These are phyloP conservation scores for Zosterops hypoxanthus DNA, from an alignment of 2,113 vertebrate genomes.

Conservation along the genomic window DNA sequence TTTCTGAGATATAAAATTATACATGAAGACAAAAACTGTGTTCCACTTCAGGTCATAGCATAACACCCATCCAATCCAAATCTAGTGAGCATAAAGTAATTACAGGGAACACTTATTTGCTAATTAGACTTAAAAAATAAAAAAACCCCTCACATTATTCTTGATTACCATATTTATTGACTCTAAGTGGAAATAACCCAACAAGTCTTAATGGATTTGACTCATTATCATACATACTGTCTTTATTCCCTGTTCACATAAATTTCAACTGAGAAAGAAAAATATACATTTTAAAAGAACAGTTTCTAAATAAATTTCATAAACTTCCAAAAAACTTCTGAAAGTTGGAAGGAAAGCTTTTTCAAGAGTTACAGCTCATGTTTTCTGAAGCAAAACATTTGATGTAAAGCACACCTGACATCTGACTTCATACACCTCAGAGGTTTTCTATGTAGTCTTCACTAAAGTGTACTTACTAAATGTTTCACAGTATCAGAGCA, in stretches of 20 bases:
- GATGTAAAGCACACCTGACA: constrained; percentile 76
- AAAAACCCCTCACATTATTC: background rate
- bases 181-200: background rate
- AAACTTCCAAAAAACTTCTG: constrained; percentile 6
- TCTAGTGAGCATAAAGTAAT: background rate
- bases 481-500: constrained; percentile 53
- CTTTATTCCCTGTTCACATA: background rate
- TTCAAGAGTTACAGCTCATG: constrained; percentile 31
- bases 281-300: background rate
- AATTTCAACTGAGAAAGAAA: background rate
- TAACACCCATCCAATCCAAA: background rate
- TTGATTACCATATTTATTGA: constrained; percentile 39
- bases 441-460: constrained; percentile 93
- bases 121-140: background rate
- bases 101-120: background rate
- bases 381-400: constrained; percentile 68
- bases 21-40: background rate
- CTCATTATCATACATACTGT: background rate
- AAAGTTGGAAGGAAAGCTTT: constrained; percentile 43
- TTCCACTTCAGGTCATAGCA: background rate
- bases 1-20: background rate
- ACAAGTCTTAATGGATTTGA: background rate
- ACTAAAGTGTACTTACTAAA: constrained; percentile 79
- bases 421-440: constrained; percentile 87
- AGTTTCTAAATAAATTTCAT: constrained; percentile 20